phyloP scores from a whole-genome alignment of 2,797 vertebrate species.

The Diglossa cyanea region DNA sequence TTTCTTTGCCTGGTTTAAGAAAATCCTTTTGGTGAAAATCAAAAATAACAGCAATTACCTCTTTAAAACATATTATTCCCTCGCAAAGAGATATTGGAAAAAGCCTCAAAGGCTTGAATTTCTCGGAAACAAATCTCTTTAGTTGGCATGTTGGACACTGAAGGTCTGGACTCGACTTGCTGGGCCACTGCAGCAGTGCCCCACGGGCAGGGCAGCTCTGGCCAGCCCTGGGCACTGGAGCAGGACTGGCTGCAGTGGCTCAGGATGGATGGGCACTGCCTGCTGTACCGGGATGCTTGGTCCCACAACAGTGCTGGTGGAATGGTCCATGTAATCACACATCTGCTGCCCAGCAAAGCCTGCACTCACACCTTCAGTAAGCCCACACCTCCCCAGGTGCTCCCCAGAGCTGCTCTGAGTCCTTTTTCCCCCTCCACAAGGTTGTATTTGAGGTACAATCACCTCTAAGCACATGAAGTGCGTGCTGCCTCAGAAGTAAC shows the following conservation, averaged over 20 bases:
- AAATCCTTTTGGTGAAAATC: neutral
- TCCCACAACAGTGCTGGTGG: neutral
- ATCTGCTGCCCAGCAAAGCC: neutral
- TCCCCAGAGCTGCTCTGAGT: neutral
- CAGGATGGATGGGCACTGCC: neutral
- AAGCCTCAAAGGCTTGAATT: conserved; percentile 15
- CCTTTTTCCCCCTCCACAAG: neutral
- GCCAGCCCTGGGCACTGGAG: neutral
- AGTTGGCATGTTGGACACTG: neutral
- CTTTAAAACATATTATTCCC: conserved; percentile 32
- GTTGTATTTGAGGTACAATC: neutral
- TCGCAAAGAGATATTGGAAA: neutral
- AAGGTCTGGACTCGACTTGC: neutral
- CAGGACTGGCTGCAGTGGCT: neutral
- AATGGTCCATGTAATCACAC: neutral
- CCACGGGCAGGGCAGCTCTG: accelerated
- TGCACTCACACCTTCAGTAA: neutral
- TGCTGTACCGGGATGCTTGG: neutral
- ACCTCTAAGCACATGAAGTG: neutral
- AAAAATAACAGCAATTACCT: conserved; percentile 49
- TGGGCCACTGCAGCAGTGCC: neutral
- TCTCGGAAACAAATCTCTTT: neutral
- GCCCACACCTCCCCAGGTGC: neutral
- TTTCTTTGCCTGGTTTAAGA: conserved; percentile 56
- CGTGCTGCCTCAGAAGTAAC: neutral